These are phyloP conservation scores for Drosophila helvetica DNA, from an alignment of 2,888 invertebrate genomes.

Conservation along the genomic window DNA sequence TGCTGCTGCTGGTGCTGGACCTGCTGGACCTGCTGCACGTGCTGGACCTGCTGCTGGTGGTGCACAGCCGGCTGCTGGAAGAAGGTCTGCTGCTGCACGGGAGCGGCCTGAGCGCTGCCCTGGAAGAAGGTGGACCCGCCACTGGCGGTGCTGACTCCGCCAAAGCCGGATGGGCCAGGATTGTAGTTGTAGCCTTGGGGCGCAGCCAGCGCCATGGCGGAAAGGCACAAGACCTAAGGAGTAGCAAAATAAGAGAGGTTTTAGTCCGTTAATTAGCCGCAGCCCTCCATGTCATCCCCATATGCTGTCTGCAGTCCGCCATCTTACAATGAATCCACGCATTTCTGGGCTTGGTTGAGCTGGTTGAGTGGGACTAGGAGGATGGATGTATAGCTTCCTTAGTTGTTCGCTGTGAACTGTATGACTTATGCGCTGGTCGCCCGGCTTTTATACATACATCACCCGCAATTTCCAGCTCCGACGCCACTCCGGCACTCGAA, in stretches of 20 bases:
- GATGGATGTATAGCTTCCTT: slow-evolving; percentile 53
- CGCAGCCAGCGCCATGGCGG: slow-evolving; percentile 77
- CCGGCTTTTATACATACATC: slow-evolving; percentile 79
- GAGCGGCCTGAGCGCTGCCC: slow-evolving; percentile 49
- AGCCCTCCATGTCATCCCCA: slow-evolving; percentile 24
- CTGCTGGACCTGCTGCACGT: slow-evolving; percentile 50
- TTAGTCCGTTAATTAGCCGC: slow-evolving; percentile 5
- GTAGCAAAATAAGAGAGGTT: neutral
- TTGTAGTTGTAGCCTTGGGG: slow-evolving; percentile 83
- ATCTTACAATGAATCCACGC: slow-evolving; percentile 83
- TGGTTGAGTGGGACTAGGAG: slow-evolving; percentile 53
- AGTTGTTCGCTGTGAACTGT: slow-evolving; percentile 76
- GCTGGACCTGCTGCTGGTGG: slow-evolving; percentile 37
- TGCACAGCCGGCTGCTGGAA: slow-evolving; percentile 53
- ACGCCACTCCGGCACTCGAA: slow-evolving; percentile 42
- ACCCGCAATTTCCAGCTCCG: slow-evolving; percentile 34
- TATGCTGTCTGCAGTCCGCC: neutral
- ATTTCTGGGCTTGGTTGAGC: slow-evolving; percentile 81
- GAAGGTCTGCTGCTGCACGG: slow-evolving; percentile 52
- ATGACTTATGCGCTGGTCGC: slow-evolving; percentile 56
- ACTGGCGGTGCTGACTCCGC: slow-evolving; percentile 50
- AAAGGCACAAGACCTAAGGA: slow-evolving; percentile 79
- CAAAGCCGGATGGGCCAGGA: slow-evolving; percentile 58
- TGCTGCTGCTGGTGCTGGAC: slow-evolving; percentile 71
- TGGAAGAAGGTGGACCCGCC: slow-evolving; percentile 53